Conservation (phyloP, 2,113 vertebrate genomes). For the Saiga tatarica region DNA sequence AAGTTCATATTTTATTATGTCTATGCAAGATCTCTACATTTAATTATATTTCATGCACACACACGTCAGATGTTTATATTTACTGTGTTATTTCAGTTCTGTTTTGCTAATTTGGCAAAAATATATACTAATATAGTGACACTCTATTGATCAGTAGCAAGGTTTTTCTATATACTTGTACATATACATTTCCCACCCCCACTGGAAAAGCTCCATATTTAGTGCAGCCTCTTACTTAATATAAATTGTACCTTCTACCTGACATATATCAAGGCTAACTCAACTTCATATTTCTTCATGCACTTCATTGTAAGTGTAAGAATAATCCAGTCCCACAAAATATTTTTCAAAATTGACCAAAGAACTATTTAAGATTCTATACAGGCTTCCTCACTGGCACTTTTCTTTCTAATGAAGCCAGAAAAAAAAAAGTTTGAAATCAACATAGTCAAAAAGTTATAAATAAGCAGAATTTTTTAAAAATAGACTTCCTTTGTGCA, state of each 20-base stretch:
- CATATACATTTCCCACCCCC: neutral
- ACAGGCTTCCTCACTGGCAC: rapidly evolving
- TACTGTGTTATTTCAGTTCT: neutral
- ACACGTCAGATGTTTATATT: neutral
- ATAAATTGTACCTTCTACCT: neutral
- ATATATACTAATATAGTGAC: neutral
- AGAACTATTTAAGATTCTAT: neutral
- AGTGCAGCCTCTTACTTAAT: neutral
- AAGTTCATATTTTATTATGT: neutral
- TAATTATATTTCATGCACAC: neutral
- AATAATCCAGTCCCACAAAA: neutral
- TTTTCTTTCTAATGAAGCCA: neutral
- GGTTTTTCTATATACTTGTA: neutral
- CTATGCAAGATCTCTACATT: neutral
- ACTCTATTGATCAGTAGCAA: neutral
- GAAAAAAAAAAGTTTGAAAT: neutral
- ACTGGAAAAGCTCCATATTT: neutral
- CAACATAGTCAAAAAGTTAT: neutral
- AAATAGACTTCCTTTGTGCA: neutral
- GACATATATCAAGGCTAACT: neutral
- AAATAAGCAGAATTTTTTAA: neutral
- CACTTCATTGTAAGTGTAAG: neutral
- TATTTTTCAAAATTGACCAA: neutral
- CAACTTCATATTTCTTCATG: neutral
- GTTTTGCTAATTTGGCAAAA: neutral